Base-by-base conservation (phyloP, 2,888 invertebrate species). In the Ochropleura leucogaster region DNA sequence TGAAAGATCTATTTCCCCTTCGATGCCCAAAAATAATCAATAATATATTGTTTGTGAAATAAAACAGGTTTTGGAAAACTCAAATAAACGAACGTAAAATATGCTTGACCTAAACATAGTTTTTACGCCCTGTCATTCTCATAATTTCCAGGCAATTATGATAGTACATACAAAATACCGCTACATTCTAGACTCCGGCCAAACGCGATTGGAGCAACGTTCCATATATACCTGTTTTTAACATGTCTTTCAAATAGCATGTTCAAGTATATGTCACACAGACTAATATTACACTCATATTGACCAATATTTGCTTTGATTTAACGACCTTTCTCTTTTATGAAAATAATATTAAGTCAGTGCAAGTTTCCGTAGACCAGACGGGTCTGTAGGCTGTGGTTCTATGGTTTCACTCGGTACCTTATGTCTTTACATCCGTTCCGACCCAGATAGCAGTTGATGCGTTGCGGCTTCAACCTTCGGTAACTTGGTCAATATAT, bases 371-470 rank as follows among this genome's bases (percentile, higher is more conserved):
- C 83, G 81, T 87, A 83, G 66, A 83, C 71, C 60, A 69, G 44
- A 67, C 63, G 55, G 65, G 53, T 74, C 62, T 79, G 63, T 76
- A 68, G 77, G 73, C 57, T 72, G 78, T 75, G 77, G 73, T 85
- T 77, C 80, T 93, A 93, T 88, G 92, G 93, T 90, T 93, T 93
- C 92, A 84, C 87, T 86, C 77, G 77, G 82, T 85, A 84, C 87
- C 77, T 89, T 85, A 89, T 85, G 88, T 83, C 89, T 89, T 87
- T 86, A 85, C 82, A 88, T 89, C 85, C 84, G 80, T 79, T 77
- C 79, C 87, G 91, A 90, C 93, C 93, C 88, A 92, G 88, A 89
- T 92, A 86, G 42, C 80, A 84, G 83, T 68, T 88, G 88, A 88
- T 87, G 92, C 92, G 89, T 88, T 84, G 80, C 85, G 77, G 79